These are phyloP conservation scores for Fragum fragum DNA, from an alignment of 2,888 invertebrate species.

Conservation along the genomic window DNA sequence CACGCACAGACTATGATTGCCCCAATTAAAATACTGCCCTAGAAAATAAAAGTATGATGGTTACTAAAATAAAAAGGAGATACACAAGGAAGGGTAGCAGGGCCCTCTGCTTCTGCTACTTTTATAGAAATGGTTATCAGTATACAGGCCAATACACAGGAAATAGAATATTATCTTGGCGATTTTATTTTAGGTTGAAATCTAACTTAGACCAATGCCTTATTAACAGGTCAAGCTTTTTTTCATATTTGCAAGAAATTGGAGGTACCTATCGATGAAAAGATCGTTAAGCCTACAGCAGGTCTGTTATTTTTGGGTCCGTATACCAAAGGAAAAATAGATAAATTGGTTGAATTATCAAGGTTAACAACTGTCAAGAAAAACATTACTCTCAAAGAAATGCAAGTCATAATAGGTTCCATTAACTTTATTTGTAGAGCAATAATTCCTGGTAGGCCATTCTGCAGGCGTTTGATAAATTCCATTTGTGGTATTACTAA, in stretches of 20 bases:
- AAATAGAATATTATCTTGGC: conserved; percentile 17
- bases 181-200: conserved; percentile 19
- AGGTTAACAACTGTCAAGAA: neutral
- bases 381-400: neutral
- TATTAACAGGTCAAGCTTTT: too few species aligned
- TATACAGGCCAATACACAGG: neutral
- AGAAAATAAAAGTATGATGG: too few species aligned
- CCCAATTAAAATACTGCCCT: too few species aligned
- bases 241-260: neutral
- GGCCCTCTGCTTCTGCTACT: neutral
- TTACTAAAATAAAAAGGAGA: too few species aligned
- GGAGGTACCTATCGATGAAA: conserved; percentile 16
- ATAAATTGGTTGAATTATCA: neutral
- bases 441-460: conserved; percentile 15
- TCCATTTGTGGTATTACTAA: conserved; percentile 12
- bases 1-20: neutral
- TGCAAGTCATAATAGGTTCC: conserved; percentile 6
- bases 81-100: too few species aligned
- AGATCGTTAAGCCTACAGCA: conserved; percentile 8
- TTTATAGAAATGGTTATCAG: neutral
- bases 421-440: conserved; percentile 13
- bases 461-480: conserved; percentile 23
- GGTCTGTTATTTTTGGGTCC: conserved; percentile 6
- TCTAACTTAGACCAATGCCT: neutral
- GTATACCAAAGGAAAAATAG: neutral